Base-by-base conservation (phyloP, 1,140 invertebrate genomes). In the Stegodyphus dumicola region DNA sequence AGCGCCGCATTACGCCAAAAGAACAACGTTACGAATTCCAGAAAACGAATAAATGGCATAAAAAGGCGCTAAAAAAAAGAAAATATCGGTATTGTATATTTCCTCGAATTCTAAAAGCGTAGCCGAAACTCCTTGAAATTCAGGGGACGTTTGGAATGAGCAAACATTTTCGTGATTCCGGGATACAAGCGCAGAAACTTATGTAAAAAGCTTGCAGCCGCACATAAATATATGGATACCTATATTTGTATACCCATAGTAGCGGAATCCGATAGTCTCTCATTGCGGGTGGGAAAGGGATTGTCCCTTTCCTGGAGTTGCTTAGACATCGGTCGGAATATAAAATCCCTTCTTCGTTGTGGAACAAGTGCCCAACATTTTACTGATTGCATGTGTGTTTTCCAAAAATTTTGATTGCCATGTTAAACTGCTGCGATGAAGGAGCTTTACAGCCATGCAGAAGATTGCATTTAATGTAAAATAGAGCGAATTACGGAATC, bases 161-260 rank as follows among this genome's bases (percentile, higher is more conserved):
- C 77, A 80, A 80, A 80, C 77, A 80, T 53, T 71, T 80, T 80
- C 77, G 67, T 71, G 77, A 80, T 80, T 80, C 51, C 33, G 66
- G 52, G 65, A 53, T 78, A 78, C 77, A 78, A 78, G 77, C 53
- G 65, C 67, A 49, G 67, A 53, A 80, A 70, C 33, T 80, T 60
- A 69, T 49, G 69, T 80, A 71, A 71, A 70, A 80, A 53, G 53
- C 71, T 33, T 71, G 77, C 52, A 53, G 54, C 77, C 33, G 67
- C 52, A 70, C 77, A 80, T 80, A 80, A 80, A 80, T 80, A 71
- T 80, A 80, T 80, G 69, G 65, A 80, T 80, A 80, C 77, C 77
- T 80, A 71, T 56, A 80, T 80, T 80, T 80, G 77, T 80, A 48
- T n/a, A 52, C 13, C 51, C 65, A 51, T 67, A 54, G 66, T 65